These are phyloP conservation scores for Alsophila aescularia DNA, from an alignment of 2,888 invertebrate species.

Conservation along the genomic window DNA sequence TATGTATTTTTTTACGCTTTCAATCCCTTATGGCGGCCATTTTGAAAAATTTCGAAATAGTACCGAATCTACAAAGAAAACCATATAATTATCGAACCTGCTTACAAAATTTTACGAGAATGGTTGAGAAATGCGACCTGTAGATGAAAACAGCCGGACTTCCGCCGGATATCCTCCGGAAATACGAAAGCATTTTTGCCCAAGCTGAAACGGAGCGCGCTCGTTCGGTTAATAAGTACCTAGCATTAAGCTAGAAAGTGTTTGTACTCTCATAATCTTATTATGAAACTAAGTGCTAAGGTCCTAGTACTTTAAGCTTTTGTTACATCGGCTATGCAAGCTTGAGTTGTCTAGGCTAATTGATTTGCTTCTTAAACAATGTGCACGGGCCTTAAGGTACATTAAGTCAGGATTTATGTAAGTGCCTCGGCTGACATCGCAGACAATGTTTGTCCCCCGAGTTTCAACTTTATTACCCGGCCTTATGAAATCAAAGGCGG, in stretches of 20 bases:
- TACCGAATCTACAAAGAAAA: no score
- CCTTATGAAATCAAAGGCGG: constrained; percentile 18
- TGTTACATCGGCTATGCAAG: constrained; percentile 21
- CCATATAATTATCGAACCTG: no score
- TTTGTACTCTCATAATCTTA: not conserved
- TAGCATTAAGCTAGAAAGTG: not conserved
- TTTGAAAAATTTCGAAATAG: no score
- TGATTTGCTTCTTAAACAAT: constrained; percentile 26
- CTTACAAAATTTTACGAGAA: no score
- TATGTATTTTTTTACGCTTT: no score
- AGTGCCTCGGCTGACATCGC: constrained; percentile 31
- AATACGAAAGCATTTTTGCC: no score
- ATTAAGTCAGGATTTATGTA: constrained; percentile 38
- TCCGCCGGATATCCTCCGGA: no score
- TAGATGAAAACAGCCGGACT: no score
- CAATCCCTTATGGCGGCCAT: no score
- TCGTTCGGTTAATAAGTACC: no score
- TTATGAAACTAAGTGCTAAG: constrained; percentile 7
- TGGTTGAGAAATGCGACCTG: no score
- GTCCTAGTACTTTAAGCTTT: constrained; percentile 14
- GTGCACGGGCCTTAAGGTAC: constrained; percentile 25
- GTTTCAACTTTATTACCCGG: constrained; percentile 31
- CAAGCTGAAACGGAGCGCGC: no score
- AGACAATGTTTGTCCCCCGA: constrained; percentile 28
- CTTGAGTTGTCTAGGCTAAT: constrained; percentile 19